phyloP scores from a whole-genome alignment of 2,113 vertebrate species.

The Chelonoidis abingdonii region DNA sequence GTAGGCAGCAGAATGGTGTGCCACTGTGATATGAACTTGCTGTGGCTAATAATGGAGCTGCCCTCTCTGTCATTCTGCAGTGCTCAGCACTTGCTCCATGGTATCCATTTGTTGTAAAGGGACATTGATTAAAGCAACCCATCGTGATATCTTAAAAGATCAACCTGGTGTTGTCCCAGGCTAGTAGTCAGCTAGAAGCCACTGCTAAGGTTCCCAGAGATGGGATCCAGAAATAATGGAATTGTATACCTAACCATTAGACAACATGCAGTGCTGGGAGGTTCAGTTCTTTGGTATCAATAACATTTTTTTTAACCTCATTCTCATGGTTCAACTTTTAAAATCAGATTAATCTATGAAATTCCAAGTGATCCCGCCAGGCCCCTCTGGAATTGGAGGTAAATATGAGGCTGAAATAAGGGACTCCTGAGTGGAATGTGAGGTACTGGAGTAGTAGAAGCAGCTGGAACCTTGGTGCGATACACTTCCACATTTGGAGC shows the following conservation, averaged over 20 bases:
- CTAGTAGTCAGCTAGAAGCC: background rate
- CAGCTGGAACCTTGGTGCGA: background rate
- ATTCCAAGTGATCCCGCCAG: background rate
- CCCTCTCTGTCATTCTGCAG: background rate
- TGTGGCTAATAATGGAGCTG: background rate
- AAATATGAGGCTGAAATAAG: background rate
- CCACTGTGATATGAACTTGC: background rate
- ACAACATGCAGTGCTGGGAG: background rate
- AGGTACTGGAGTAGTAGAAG: background rate
- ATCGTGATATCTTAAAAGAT: background rate
- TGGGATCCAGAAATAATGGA: background rate
- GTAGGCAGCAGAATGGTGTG: fast-evolving
- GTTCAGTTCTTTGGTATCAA: background rate
- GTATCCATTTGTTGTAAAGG: background rate
- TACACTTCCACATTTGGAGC: background rate
- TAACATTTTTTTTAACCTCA: background rate
- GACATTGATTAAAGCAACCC: background rate
- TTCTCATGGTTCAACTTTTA: background rate
- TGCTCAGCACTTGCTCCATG: background rate
- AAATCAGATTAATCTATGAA: background rate
- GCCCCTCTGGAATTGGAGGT: background rate
- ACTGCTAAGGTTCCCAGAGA: background rate
- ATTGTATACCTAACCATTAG: background rate
- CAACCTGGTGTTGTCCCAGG: background rate
- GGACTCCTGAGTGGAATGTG: background rate